A percentile compares a stretch with the other conserved stretches of the same genome.
phyloP scores from a whole-genome alignment of 2,797 vertebrate genomes.

The Todus mexicanus region DNA sequence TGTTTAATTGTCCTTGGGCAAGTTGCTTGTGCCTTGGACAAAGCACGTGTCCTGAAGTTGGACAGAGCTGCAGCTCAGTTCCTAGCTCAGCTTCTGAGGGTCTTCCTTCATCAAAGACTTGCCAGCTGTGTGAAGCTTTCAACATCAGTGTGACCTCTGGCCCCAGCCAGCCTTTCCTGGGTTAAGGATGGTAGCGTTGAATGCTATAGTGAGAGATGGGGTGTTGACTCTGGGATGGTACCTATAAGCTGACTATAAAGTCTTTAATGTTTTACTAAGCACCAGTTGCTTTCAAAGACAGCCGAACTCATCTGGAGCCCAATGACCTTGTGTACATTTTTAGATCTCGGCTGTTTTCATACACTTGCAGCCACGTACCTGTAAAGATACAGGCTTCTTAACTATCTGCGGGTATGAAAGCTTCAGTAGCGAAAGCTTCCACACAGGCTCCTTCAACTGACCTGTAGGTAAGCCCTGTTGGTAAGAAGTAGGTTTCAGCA shows the following conservation, averaged over 20 bases:
- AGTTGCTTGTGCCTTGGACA: background rate
- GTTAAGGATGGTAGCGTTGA: background rate
- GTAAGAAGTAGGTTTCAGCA: background rate
- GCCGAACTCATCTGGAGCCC: background rate
- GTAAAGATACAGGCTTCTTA: background rate
- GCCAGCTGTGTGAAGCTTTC: background rate
- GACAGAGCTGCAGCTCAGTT: background rate
- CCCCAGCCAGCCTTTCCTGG: background rate
- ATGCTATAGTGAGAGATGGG: background rate
- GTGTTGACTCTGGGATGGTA: background rate
- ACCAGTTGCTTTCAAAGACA: background rate
- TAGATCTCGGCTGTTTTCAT: background rate
- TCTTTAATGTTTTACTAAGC: conserved; percentile 15
- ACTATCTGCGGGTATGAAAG: background rate
- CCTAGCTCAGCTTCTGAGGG: background rate
- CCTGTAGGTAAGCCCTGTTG: background rate
- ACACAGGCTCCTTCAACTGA: background rate
- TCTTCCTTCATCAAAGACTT: background rate
- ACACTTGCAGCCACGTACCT: background rate
- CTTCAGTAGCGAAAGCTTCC: background rate
- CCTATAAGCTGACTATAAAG: background rate
- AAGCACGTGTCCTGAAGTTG: background rate
- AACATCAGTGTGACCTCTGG: background rate
- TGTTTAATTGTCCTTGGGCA: background rate
- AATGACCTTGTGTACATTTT: background rate